Conservation (phyloP, 2,888 invertebrate species). For the Seira sanloemensis region DNA sequence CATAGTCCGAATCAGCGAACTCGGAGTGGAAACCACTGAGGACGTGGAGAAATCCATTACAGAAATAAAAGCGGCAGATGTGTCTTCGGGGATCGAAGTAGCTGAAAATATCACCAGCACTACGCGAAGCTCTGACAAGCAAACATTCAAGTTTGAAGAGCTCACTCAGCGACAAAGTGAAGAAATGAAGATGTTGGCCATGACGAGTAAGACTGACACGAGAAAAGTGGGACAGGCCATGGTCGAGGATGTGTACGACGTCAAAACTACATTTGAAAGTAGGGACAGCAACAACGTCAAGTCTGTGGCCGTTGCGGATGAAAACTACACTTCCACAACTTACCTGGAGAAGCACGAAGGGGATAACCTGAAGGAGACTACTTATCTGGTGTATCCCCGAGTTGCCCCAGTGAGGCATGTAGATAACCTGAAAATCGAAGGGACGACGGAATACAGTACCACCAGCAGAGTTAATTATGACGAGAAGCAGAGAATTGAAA, state of each 20-base stretch:
- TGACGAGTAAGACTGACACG: conserved; percentile 33
- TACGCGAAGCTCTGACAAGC: conserved; percentile 67
- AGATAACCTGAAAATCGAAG: conserved; percentile 80
- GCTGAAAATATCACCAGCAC: conserved; percentile 70
- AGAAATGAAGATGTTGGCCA: conserved; percentile 22
- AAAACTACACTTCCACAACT: conserved; percentile 68
- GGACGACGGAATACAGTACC: conserved; percentile 68
- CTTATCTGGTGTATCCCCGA: conserved; percentile 64
- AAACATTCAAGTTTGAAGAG: conserved; percentile 70
- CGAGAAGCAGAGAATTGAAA: conserved; percentile 79
- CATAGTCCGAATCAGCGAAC: conserved; percentile 66
- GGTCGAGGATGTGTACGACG: conserved; percentile 71
- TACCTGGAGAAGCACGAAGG: conserved; percentile 67
- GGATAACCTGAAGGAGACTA: conserved; percentile 40
- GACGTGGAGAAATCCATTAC: conserved; percentile 71
- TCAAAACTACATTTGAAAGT: conserved; percentile 69
- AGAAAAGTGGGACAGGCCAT: conserved; percentile 68
- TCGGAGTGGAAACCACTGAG: conserved; percentile 70
- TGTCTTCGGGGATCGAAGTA: conserved; percentile 61
- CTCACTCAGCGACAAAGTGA: conserved; percentile 47
- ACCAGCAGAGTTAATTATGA: conserved; percentile 77
- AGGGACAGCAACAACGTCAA: conserved; percentile 67
- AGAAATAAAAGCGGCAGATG: conserved; percentile 67
- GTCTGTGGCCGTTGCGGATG: conserved; percentile 68
- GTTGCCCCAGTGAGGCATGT: conserved; percentile 76